A percentile compares a stretch with the other conserved stretches of the same genome.
These are phyloP conservation scores for Hippocampus comes DNA, from an alignment of 2,113 vertebrate genomes.

Conservation along the genomic window DNA sequence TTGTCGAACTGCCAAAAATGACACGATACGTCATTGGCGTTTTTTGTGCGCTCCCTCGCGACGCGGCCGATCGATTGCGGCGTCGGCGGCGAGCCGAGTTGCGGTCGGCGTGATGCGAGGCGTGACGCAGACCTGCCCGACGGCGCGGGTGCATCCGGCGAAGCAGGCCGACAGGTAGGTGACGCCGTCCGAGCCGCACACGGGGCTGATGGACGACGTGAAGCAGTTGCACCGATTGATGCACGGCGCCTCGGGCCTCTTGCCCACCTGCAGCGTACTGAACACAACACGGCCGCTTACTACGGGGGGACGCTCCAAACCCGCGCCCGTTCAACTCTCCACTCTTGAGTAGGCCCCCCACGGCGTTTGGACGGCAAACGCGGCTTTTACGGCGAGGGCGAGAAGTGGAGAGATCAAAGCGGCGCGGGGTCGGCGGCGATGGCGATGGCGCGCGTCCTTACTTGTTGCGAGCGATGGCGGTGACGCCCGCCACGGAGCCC, in stretches of 20 bases:
- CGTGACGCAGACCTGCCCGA: slow-evolving; percentile 46
- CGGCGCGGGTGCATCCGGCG: slow-evolving; percentile 83
- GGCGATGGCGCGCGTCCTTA: slow-evolving; percentile 62
- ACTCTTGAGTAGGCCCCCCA: no score
- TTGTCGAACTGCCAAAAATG: no score
- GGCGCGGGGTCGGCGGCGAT: no score
- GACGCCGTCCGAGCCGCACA: slow-evolving; percentile 88
- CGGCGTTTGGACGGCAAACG: no score
- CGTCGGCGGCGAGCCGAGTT: no score
- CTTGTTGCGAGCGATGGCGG: slow-evolving; percentile 85
- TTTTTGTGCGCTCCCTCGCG: no score
- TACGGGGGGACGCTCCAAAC: neutral
- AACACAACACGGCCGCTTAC: neutral
- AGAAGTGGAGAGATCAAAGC: no score
- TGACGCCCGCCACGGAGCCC: slow-evolving; percentile 92
- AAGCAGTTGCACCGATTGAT: slow-evolving; percentile 92
- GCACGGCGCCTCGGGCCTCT: slow-evolving; percentile 83
- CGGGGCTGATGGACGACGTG: slow-evolving; percentile 91
- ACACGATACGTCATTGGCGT: rapidly evolving
- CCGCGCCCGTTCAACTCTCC: no score
- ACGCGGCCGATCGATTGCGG: no score
- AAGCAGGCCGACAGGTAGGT: slow-evolving; percentile 98
- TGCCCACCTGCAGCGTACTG: slow-evolving; percentile 79
- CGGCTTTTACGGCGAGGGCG: no score
- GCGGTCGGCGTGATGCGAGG: no score